Percentiles rank a stretch among this genome's conserved stretches.
Evolutionary conservation across 2,113 vertebrate genomes (phyloP).

Genomic region (Callopanchax toddi): DNA sequence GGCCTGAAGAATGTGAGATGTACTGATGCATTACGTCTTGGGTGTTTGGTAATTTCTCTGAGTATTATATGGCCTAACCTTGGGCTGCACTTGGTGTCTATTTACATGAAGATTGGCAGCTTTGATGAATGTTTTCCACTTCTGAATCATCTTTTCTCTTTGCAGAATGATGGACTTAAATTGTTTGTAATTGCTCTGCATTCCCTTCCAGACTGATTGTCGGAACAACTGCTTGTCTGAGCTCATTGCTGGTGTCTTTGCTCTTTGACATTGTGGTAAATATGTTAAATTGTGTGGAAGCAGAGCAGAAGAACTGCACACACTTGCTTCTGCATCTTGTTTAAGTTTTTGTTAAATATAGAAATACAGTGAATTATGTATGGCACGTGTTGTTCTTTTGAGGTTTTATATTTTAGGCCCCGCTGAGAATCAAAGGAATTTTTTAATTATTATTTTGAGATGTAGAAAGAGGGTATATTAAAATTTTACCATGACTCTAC

Average conservation of each 20-base stretch:
- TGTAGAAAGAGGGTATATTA: not conserved
- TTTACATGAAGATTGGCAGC: not conserved
- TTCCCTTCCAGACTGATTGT: not conserved
- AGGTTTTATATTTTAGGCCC: not conserved
- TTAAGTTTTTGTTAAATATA: not conserved
- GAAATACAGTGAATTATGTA: not conserved
- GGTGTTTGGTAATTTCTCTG: not conserved
- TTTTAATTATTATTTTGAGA: not conserved
- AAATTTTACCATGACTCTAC: not conserved
- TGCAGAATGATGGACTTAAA: not conserved
- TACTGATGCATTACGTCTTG: too few relatives aligned
- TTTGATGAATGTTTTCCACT: not conserved
- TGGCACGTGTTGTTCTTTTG: not conserved
- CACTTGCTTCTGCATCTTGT: not conserved
- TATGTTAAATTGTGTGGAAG: too few relatives aligned
- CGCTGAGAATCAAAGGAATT: not conserved
- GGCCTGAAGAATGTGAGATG: too few relatives aligned
- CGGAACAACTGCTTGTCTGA: not conserved
- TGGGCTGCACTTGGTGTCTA: not conserved
- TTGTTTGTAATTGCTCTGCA: not conserved
- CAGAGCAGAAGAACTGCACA: not conserved
- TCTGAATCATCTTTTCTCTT: not conserved
- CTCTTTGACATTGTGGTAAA: not conserved
- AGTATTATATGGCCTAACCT: too few relatives aligned
- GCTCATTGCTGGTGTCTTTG: not conserved